Percentiles rank a stretch among this genome's conserved stretches.
phyloP scores from a whole-genome alignment of 1,140 invertebrate species.

The Rhizoglyphus robini region DNA sequence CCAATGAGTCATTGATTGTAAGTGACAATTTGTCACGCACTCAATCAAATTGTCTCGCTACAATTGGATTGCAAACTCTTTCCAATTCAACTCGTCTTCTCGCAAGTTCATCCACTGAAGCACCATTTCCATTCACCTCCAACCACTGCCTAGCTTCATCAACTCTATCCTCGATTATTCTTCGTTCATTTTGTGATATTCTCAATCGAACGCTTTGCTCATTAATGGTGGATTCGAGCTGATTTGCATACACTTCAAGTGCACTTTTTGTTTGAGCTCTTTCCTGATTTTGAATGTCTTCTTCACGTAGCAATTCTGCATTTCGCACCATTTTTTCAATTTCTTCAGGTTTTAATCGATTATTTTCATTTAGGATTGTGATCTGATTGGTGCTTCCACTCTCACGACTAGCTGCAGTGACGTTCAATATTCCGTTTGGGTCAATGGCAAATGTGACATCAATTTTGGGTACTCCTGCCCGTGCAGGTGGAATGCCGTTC shows the following conservation, averaged over 20 bases:
- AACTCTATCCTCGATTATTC: constrained; percentile 73
- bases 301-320: constrained; percentile 92
- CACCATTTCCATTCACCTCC: constrained; percentile 69
- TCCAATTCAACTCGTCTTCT: constrained; percentile 52
- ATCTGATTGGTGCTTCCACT: constrained; percentile 95
- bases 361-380: too few species aligned
- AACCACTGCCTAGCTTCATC: constrained; percentile 87
- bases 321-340: constrained; percentile 93
- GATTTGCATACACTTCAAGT: constrained; percentile 47
- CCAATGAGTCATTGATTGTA: too few species aligned
- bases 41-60: constrained; percentile 39
- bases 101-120: too few species aligned
- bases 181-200: constrained; percentile 76
- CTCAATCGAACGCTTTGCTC: constrained; percentile 42
- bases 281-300: constrained; percentile 61
- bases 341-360: too few species aligned
- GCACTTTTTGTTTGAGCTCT: constrained; percentile 51
- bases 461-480: constrained; percentile 44
- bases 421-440: constrained; percentile 39
- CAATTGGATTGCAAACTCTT: constrained; percentile 36
- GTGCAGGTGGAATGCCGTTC: constrained; percentile 45
- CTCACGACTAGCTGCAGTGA: constrained; percentile 45
- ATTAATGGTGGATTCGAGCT: constrained; percentile 52
- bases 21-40: too few species aligned
- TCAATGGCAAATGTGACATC: too few species aligned